These are phyloP conservation scores for Zoanthus gigantus DNA, from an alignment of 92 coral and sea anemone genomes.

Conservation along the genomic window DNA sequence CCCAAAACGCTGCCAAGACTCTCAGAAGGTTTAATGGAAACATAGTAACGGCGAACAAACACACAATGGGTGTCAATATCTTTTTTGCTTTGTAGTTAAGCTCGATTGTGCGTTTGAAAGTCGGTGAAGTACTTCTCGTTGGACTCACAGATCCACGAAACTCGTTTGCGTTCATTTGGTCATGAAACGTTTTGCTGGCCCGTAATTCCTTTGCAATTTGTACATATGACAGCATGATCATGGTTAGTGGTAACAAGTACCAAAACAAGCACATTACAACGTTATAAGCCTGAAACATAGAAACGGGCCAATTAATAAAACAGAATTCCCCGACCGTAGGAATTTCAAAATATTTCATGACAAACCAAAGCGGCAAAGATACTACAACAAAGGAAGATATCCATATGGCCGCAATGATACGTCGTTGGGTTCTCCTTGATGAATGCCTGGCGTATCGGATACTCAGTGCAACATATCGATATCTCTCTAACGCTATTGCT, in stretches of 20 bases:
- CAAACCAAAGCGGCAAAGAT: constrained; percentile 75
- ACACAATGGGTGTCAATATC: constrained; percentile 86
- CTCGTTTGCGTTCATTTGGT: constrained; percentile 34
- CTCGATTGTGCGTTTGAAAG: constrained; percentile 63
- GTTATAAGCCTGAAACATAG: constrained; percentile 61
- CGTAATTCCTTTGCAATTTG: constrained; percentile 71
- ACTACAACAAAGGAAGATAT: constrained; percentile 71
- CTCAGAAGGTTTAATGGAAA: constrained; percentile 83
- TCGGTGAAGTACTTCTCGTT: not conserved
- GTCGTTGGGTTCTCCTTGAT: constrained; percentile 4
- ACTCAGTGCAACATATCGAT: constrained; percentile 51
- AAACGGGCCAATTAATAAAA: constrained; percentile 69
- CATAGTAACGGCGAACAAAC: constrained; percentile 84
- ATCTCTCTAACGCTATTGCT: constrained; percentile 90
- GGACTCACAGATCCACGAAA: not conserved
- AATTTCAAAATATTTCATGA: constrained; percentile 65
- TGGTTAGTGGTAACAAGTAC: constrained; percentile 79
- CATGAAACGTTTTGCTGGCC: constrained; percentile 77
- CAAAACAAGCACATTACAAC: constrained; percentile 61
- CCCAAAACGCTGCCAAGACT: constrained; percentile 63
- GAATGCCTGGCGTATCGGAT: constrained; percentile 32
- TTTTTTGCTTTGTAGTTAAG: constrained; percentile 82
- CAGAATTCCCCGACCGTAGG: constrained; percentile 49
- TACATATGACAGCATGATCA: constrained; percentile 74
- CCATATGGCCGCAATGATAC: constrained; percentile 67